Percentiles rank a stretch among this genome's conserved stretches.
Conservation (phyloP, 2,113 vertebrate species). For the Proteles cristata region DNA sequence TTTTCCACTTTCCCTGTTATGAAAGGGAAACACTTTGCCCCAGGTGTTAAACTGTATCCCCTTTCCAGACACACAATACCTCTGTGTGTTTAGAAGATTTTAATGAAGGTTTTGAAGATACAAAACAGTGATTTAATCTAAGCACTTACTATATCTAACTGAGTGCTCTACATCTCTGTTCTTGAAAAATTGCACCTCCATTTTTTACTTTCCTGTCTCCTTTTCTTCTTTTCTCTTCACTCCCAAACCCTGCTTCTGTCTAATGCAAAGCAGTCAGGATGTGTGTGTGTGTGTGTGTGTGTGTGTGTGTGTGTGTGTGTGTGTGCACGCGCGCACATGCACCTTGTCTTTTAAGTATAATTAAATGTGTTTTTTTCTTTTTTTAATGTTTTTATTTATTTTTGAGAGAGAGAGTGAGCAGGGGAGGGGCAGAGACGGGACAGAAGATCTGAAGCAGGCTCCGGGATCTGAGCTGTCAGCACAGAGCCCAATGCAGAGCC, state of each 20-base stretch:
- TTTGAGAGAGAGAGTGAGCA: no score
- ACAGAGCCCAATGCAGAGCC: no score
- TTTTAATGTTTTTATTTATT: no score
- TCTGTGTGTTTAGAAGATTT: neutral
- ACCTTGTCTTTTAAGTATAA: neutral
- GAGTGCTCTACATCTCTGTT: neutral
- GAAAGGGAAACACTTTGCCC: neutral
- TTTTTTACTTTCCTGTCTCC: neutral
- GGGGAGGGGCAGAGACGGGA: no score
- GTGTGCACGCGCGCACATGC: no score
- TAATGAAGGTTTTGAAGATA: neutral
- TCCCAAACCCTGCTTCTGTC: neutral
- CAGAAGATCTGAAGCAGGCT: no score
- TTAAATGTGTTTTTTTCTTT: neutral
- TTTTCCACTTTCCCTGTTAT: neutral
- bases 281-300: neutral
- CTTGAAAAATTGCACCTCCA: neutral
- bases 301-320: neutral
- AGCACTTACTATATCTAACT: neutral
- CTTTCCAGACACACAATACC: neutral
- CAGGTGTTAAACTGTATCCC: neutral
- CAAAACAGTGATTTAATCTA: neutral
- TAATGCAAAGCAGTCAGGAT: neutral
- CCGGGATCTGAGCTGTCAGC: no score
- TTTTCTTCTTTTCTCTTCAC: neutral